These are phyloP conservation scores for Mormoops blainvillei DNA, from an alignment of 2,113 vertebrate species.

Conservation along the genomic window DNA sequence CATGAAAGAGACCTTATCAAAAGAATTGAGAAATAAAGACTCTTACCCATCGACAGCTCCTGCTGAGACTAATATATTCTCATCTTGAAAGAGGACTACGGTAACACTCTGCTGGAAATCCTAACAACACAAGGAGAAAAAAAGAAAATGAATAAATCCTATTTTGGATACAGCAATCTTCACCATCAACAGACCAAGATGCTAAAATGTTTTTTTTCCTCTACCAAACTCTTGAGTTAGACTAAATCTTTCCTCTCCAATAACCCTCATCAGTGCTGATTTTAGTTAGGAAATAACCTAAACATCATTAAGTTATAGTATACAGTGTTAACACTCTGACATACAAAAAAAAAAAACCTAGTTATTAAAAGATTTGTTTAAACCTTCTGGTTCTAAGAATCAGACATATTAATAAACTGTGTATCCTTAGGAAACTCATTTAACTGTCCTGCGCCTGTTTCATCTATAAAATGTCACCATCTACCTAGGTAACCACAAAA, in stretches of 20 bases:
- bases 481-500: not conserved
- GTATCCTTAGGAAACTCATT: not conserved
- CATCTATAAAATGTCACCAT: not conserved
- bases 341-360: not conserved
- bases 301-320: not conserved
- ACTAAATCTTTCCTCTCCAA: not conserved
- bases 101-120: slow-evolving; percentile 97
- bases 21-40: slow-evolving; percentile 25
- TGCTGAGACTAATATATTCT: slow-evolving; percentile 93
- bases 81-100: slow-evolving; percentile 93
- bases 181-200: not conserved
- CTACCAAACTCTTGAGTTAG: not conserved
- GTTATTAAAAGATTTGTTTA: not conserved
- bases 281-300: not conserved
- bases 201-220: not conserved
- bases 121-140: slow-evolving; percentile 75
- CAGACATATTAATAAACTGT: not conserved
- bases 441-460: not conserved
- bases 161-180: not conserved
- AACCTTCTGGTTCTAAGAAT: not conserved
- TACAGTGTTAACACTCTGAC: not conserved
- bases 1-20: not conserved
- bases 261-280: not conserved
- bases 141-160: slow-evolving; percentile 11
- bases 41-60: slow-evolving; percentile 97